Percentiles rank a stretch among this genome's conserved stretches.
Evolutionary conservation across 2,113 vertebrate species (phyloP).

Genomic region (Xiphias gladius): DNA sequence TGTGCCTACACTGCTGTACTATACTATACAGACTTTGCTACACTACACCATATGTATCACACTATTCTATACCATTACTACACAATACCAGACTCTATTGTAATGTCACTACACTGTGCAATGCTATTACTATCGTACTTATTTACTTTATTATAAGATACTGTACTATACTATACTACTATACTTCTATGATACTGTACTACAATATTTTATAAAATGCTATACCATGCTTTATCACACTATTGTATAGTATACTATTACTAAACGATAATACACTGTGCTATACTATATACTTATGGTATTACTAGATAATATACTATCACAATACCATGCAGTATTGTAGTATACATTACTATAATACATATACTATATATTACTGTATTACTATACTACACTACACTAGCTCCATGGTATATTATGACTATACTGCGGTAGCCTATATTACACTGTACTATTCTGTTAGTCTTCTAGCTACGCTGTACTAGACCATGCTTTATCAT

Average conservation of each 20-base stretch:
- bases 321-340: background rate
- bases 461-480: too few species aligned
- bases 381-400: background rate
- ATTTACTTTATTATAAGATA: background rate
- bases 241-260: background rate
- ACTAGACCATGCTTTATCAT: too few species aligned
- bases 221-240: background rate
- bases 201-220: background rate
- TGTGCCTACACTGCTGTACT: background rate
- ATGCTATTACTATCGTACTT: background rate
- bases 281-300: background rate
- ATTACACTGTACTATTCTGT: background rate
- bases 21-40: background rate
- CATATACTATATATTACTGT: background rate
- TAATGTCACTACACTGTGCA: background rate
- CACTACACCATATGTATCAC: background rate
- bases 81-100: background rate
- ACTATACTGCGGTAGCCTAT: background rate
- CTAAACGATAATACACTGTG: background rate
- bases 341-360: too few species aligned
- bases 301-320: background rate
- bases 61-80: background rate
- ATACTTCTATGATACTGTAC: background rate
- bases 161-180: background rate
- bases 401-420: background rate